These are phyloP conservation scores for Trisateles emortualis DNA, from an alignment of 2,888 invertebrate species.

Conservation along the genomic window DNA sequence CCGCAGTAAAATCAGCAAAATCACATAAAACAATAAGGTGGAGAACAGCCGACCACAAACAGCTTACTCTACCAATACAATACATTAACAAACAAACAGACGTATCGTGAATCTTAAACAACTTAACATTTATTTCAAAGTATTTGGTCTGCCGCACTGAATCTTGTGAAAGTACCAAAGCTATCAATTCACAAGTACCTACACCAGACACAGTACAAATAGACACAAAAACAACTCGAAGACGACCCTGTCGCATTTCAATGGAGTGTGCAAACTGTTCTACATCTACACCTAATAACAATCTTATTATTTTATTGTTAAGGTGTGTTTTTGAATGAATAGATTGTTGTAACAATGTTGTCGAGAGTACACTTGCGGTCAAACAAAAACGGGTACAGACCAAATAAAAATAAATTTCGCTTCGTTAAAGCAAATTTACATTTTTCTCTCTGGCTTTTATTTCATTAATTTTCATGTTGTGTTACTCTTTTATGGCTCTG, in stretches of 20 bases:
- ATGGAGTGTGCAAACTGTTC: constrained; percentile 39
- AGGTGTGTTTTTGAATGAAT: constrained; percentile 26
- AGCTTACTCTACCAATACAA: constrained; percentile 18
- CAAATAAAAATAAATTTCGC: constrained; percentile 71
- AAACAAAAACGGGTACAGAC: constrained; percentile 45
- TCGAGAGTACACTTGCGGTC: constrained; percentile 57
- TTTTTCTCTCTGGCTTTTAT: constrained; percentile 69
- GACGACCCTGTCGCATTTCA: constrained; percentile 51
- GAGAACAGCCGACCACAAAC: constrained; percentile 15
- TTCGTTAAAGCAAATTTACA: constrained; percentile 81
- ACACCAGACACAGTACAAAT: constrained; percentile 56
- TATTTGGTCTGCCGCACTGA: constrained; percentile 11
- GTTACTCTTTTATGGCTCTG: constrained; percentile 52
- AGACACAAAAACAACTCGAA: constrained; percentile 55
- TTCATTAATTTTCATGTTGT: constrained; percentile 62
- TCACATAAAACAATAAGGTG: background rate
- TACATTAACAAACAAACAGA: constrained; percentile 17
- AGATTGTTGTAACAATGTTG: constrained; percentile 38
- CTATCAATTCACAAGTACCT: constrained; percentile 66
- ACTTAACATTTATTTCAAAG: constrained; percentile 26
- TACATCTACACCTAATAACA: constrained; percentile 23
- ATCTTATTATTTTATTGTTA: constrained; percentile 24
- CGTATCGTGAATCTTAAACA: constrained; percentile 24
- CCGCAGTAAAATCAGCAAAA: background rate
- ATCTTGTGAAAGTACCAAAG: constrained; percentile 35